Evolutionary conservation across 1,140 invertebrate genomes (phyloP).

Genomic region (Antheraea mylitta): DNA sequence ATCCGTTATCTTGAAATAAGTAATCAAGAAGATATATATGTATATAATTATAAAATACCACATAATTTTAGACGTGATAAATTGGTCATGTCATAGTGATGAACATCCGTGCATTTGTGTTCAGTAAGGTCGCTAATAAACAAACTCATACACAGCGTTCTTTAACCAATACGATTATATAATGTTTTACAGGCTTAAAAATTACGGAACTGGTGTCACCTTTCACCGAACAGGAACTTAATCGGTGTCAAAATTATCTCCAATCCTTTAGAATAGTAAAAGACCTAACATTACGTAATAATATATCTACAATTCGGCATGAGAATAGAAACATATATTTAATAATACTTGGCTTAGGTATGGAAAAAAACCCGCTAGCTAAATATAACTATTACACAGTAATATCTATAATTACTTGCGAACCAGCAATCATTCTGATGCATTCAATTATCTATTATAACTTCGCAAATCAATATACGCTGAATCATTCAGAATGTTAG

Average conservation of each 20-base stretch:
- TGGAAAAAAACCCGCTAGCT: background rate
- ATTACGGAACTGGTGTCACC: background rate
- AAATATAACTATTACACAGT: background rate
- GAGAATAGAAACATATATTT: background rate
- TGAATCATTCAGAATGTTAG: background rate
- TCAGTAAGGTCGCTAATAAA: background rate
- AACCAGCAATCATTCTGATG: background rate
- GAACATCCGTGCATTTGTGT: background rate
- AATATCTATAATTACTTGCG: slow-evolving; percentile 1
- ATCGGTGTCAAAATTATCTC: background rate
- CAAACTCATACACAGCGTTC: background rate
- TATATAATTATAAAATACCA: background rate
- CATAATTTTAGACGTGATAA: background rate
- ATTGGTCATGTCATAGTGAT: background rate
- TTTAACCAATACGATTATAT: background rate
- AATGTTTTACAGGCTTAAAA: background rate
- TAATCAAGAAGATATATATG: too few species aligned
- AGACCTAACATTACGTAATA: background rate
- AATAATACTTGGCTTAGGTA: background rate
- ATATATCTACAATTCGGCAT: background rate
- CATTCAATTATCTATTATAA: slow-evolving; percentile 2
- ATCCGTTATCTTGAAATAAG: too few species aligned
- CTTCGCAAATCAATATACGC: slow-evolving; percentile 6
- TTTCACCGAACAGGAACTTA: slow-evolving; percentile 2
- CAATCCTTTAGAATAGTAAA: background rate